A percentile compares a stretch with the other conserved stretches of the same genome.
Evolutionary conservation across 2,797 vertebrate genomes (phyloP).

Genomic region (Characodon lateralis): DNA sequence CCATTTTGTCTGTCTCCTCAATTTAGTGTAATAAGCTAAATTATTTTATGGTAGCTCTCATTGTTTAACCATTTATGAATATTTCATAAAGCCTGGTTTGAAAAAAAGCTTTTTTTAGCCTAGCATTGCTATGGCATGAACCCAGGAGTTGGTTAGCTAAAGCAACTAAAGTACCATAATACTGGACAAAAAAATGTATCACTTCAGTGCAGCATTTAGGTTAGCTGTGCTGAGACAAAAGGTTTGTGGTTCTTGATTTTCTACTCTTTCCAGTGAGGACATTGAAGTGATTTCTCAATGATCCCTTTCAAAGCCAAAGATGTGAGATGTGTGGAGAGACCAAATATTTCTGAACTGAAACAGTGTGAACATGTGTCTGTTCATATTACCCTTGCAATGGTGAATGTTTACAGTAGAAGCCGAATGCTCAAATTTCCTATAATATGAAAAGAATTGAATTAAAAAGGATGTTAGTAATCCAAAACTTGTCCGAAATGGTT

Average conservation of each 20-base stretch:
- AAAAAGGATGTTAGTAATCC: background rate
- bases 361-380: slow-evolving; percentile 21
- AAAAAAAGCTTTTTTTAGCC: background rate
- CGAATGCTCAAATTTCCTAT: slow-evolving; percentile 6
- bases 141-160: slow-evolving; percentile 17
- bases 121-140: background rate
- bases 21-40: background rate
- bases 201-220: slow-evolving; percentile 26
- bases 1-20: background rate
- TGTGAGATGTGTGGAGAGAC: slow-evolving; percentile 32
- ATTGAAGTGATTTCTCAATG: slow-evolving; percentile 24
- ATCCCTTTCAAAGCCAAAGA: slow-evolving; percentile 13
- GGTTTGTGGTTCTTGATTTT: slow-evolving; percentile 18
- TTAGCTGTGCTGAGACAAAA: slow-evolving; percentile 23
- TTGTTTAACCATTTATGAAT: background rate
- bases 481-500: background rate
- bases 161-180: slow-evolving; percentile 11
- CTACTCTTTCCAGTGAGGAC: slow-evolving; percentile 23
- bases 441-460: background rate
- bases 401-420: slow-evolving; percentile 25
- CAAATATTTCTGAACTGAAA: slow-evolving; percentile 17
- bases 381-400: slow-evolving; percentile 13
- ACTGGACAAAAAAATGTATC: slow-evolving; percentile 24
- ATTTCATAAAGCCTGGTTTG: background rate
- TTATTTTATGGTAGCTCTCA: background rate